Base-by-base conservation (phyloP, 2,113 vertebrate species). In the Pionites leucogaster region DNA sequence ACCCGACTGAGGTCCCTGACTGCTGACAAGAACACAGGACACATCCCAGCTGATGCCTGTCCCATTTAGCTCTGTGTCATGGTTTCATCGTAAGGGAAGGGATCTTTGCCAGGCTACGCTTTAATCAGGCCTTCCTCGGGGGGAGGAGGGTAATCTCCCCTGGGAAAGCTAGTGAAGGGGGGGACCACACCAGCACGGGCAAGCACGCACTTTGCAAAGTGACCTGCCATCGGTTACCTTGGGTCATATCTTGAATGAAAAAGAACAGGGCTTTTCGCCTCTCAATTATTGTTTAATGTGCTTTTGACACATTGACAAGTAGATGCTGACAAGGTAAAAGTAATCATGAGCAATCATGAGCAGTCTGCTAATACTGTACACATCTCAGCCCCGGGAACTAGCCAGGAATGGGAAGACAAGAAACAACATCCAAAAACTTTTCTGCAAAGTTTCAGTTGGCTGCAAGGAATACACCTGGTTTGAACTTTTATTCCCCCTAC, bases 101-200 rank as follows among this genome's bases (percentile, higher is more conserved):
- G 89, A 96, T 88, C 76, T 50, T 82, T 96, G 72, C 67, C 78
- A 88, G 13, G 72, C 68, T 27, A 47, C 63, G 47, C 28, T 88
- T 83, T 88, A 92, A 96, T 93, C 88, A 88, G 89, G 15, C 44
- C 28, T 53, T 63, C 37, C 72, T 52, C 7, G 8, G 64, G n/a
- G 81, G 52, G 60, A 88, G 88, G 15, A 76, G 76, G 62, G 71
- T 72, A 67, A 95, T 93, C 92, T 86, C 86, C 60, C 37, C 67
- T 39, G 71, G 82, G 90, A 94, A 65, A 53, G 31, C 82, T 11
- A 28, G 18, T 2, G 0, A 20, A 23, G 52, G 24, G 7, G 41
- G 63, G 44, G 6, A 23, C 52, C 13, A 18, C 72, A n/a, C 7
- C 57, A 93, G 65, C 71, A 80, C 1, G 0, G 76, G 59, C 68